Base-by-base conservation (phyloP, 2,113 vertebrate species). In the Oophaga pumilio region DNA sequence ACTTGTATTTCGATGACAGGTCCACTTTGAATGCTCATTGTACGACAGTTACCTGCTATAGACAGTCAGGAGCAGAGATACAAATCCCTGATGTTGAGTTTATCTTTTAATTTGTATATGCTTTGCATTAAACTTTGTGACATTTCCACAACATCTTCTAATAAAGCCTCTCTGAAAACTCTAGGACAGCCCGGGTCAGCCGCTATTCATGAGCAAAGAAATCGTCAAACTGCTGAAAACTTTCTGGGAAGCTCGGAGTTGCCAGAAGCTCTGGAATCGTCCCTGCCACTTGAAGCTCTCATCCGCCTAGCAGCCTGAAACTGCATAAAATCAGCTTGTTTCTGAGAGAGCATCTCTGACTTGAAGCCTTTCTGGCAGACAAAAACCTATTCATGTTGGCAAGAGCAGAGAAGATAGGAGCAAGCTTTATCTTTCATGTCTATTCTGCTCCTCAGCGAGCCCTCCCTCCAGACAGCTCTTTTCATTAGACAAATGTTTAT, bases 401-500 rank as follows among this genome's bases (percentile, higher is more conserved):
- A 88, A 84, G 80, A 84, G 71, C 87, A 88, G 59, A 68, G 87
- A 88, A 88, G 87, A 88, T 88, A 88, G 87, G 87, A 88, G 87
- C 80, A 84, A 83, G 87, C 87, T 83, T 88, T 88, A 84, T 88
- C 87, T 88, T 88, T 88, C 87, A 88, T 88, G 87, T 88, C 87
- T 88, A 53, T 84, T 88, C 80, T 88, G 71, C 87, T 88, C 80
- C 87, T 88, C 80, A 64, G 87, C 80, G 84, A 88, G 71, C 81
- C 87, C 87, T 88, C 87, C 87, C 87, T 77, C 71, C 87, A 88
- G 87, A 88, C 87, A 88, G 87, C 80, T 88, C 87, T 88, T 88
- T 88, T 88, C 87, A 88, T 88, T 88, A 88, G 80, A 88, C 87
- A 88, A 88, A 88, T 88, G 87, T 88, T 88, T 88, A 88, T 88